Base-by-base conservation (phyloP, 2,888 invertebrate genomes). In the Hypena proboscidalis region DNA sequence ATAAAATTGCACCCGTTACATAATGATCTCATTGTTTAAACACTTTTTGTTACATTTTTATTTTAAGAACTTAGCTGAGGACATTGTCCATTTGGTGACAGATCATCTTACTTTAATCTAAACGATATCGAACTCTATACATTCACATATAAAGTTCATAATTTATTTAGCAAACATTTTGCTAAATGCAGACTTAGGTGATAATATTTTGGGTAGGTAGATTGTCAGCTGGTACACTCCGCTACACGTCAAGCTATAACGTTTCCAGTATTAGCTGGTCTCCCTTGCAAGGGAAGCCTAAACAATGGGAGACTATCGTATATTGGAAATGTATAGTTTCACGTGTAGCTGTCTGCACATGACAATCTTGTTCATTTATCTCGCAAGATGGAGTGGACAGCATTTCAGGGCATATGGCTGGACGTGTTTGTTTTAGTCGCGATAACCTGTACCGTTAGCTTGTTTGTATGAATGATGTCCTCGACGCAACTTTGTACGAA, bases 341-440 rank as follows among this genome's bases (percentile, higher is more conserved):
- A n/a, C n/a, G n/a, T n/a, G n/a, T n/a, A n/a, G n/a, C n/a, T n/a
- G n/a, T n/a, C n/a, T n/a, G n/a, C n/a, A n/a, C n/a, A n/a, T 32
- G 42, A 26, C 44, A 67, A 70, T 71, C 70, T 62, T 31, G 45
- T 63, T 69, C 56, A 63, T 70, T 70, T 60, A 70, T 70, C 70
- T 69, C 50, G 17, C 37, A 56, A 59, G 65, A 70, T 59, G 54
- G 61, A 63, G 65, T 60, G 53, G 60, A 31, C 32, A 20, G 30
- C n/a, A 43, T 14, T 39, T 40, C n/a, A 35, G 10, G 19, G 34
- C 27, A 29, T 46, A 45, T 48, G 19, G 33, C 36, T 34, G 23
- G 54, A 25, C 23, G 36, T 39, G 36, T 20, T 49, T 62, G 52
- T 26, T 36, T 35, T 42, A 52, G 2, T 8, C 43, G 4, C 25